Base-by-base conservation (phyloP, 1,140 invertebrate genomes). In the Macrobrachium nipponense region DNA sequence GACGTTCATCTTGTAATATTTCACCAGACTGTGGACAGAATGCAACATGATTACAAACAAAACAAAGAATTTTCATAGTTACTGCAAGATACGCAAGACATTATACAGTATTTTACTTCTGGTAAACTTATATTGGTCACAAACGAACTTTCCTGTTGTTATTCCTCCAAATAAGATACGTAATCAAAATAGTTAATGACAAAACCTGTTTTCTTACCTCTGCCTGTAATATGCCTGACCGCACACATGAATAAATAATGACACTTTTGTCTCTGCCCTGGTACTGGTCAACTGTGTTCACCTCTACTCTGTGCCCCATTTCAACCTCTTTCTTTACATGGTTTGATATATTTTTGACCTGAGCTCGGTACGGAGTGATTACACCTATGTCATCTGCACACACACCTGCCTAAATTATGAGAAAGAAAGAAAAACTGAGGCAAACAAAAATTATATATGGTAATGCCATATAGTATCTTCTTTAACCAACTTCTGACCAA, bases 251-350 rank as follows among this genome's bases (percentile, higher is more conserved):
- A 90, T 97, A 97, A 60, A 99, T 93, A 73, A 99, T 97, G 27
- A 99, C 92, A 73, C 95, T 93, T 91, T 99, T 99, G 91, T 99
- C 98, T 87, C 96, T 92, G 11, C 98, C 98, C 92, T 99, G 98
- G 91, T 96, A 99, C 91, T 98, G 97, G 92, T 99, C 98, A 7
- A 99, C 97, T 3, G 98, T 99, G 91, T 97, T 99, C 8, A 98
- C 94, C 92, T 99, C 97, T 7, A 98, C 91, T 11, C 62, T 66
- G 10, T 59, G 14, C 76, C 76, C 77, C 78, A 12, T 59, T 51
- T 62, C 64, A 18, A 58, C 59, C n/a, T 78, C 68, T 10, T 68
- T 27, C 4, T 84, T 59, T 23, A 92, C 77, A 7, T 91, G 87
- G 51, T 91, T 91, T 86, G 91, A 92, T 15, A 97, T 90, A 11